These are phyloP conservation scores for Anastatus disparis DNA, from an alignment of 1,140 invertebrate species.

Conservation along the genomic window DNA sequence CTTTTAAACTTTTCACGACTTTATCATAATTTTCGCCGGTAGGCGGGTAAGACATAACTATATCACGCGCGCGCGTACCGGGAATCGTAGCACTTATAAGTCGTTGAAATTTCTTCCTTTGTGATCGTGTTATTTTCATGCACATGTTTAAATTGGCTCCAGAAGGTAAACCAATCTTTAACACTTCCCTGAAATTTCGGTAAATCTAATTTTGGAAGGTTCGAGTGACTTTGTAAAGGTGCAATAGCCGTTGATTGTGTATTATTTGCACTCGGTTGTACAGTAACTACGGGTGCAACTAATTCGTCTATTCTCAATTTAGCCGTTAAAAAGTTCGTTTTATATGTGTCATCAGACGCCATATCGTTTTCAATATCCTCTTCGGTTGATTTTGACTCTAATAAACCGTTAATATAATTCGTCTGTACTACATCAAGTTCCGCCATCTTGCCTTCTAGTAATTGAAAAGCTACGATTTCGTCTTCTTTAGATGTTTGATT, in stretches of 20 bases:
- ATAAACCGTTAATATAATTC: background rate
- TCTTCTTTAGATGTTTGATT: background rate
- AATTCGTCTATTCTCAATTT: background rate
- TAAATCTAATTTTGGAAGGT: background rate
- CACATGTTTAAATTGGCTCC: conserved; percentile 45
- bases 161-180: conserved; percentile 5
- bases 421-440: conserved; percentile 12
- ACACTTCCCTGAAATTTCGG: background rate
- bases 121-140: conserved; percentile 39
- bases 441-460: conserved; percentile 15
- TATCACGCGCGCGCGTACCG: conserved; percentile 13
- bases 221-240: too few relatives aligned
- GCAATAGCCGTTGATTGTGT: too few relatives aligned
- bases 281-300: background rate
- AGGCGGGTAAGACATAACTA: conserved; percentile 36
- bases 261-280: background rate
- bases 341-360: background rate
- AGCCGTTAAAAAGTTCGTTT: background rate
- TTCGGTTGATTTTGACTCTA: background rate
- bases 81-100: background rate
- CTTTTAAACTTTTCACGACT: conserved; percentile 32
- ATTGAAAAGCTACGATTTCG: conserved; percentile 12
- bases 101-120: conserved; percentile 22
- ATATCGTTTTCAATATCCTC: background rate
- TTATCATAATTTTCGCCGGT: conserved; percentile 16